These are phyloP conservation scores for Dasysyrphus tricinctus DNA, from an alignment of 2,888 invertebrate species.

Conservation along the genomic window DNA sequence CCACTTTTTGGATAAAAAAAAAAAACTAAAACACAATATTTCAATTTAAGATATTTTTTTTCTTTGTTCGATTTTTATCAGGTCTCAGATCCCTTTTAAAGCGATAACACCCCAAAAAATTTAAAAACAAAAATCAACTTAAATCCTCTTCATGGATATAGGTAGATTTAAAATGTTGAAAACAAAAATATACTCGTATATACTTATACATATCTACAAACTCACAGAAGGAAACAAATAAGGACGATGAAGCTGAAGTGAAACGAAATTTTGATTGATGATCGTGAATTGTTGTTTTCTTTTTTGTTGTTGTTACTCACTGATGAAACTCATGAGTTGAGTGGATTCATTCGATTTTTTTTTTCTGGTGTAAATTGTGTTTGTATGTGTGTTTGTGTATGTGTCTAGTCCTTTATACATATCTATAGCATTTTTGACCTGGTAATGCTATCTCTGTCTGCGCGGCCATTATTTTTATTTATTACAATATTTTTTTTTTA, in stretches of 20 bases:
- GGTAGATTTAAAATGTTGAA: constrained; percentile 35
- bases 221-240: constrained; percentile 61
- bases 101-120: constrained; percentile 66
- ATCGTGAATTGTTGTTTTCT: constrained; percentile 76
- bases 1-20: not conserved
- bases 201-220: not conserved
- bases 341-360: constrained; percentile 43
- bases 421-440: constrained; percentile 66
- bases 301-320: constrained; percentile 13
- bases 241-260: constrained; percentile 73
- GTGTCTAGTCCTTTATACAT: constrained; percentile 59
- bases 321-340: constrained; percentile 41
- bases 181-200: constrained; percentile 44
- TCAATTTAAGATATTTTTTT: constrained; percentile 50
- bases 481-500: constrained; percentile 52
- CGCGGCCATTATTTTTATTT: constrained; percentile 76
- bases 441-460: constrained; percentile 76
- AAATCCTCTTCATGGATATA: constrained; percentile 53
- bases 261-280: constrained; percentile 77
- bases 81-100: constrained; percentile 58
- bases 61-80: constrained; percentile 31
- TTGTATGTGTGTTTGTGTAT: constrained; percentile 20
- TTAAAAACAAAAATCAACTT: constrained; percentile 36
- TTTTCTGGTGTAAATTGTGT: not conserved
- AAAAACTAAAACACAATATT: constrained; percentile 59